phyloP scores from a whole-genome alignment of 2,113 vertebrate genomes.

The Speoplatyrhinus poulsoni region DNA sequence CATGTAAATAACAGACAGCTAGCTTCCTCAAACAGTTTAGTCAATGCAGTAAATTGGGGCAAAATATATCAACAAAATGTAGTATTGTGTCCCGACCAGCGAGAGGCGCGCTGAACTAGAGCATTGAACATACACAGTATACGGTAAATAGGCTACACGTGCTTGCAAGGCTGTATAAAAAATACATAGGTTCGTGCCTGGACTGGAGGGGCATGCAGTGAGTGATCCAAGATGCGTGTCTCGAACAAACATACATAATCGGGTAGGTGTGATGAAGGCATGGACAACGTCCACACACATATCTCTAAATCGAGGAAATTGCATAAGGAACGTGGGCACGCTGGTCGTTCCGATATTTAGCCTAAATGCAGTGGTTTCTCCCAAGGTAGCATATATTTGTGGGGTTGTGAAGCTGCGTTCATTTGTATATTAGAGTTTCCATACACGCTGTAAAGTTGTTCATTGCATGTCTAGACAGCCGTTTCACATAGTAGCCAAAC shows the following conservation, averaged over 20 bases:
- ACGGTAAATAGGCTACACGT: too few species aligned
- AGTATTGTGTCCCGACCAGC: slow-evolving; percentile 49
- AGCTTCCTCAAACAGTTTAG: slow-evolving; percentile 43
- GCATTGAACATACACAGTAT: neutral
- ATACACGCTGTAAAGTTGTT: slow-evolving; percentile 14
- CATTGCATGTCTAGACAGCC: slow-evolving; percentile 64
- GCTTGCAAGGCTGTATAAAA: too few species aligned
- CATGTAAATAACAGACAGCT: slow-evolving; percentile 49
- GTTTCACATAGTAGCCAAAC: slow-evolving; percentile 56
- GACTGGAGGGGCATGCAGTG: slow-evolving; percentile 56
- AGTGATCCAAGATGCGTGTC: slow-evolving; percentile 21
- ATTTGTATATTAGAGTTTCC: neutral
- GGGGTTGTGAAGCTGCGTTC: slow-evolving; percentile 11
- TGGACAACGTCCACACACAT: slow-evolving; percentile 39
- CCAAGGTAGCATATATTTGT: slow-evolving; percentile 7
- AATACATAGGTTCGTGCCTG: too few species aligned
- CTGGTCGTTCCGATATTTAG: too few species aligned
- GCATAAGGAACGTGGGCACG: slow-evolving; percentile 11
- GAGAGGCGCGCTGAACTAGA: slow-evolving; percentile 40
- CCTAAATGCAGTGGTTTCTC: too few species aligned
- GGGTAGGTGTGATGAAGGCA: slow-evolving; percentile 16
- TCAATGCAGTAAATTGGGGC: slow-evolving; percentile 64
- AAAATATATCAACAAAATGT: slow-evolving; percentile 60
- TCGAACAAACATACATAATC: neutral
- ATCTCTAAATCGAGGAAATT: slow-evolving; percentile 5